Percentiles rank a stretch among this genome's conserved stretches.
Conservation (phyloP, 2,888 invertebrate genomes). For the Lycia hirtaria region DNA sequence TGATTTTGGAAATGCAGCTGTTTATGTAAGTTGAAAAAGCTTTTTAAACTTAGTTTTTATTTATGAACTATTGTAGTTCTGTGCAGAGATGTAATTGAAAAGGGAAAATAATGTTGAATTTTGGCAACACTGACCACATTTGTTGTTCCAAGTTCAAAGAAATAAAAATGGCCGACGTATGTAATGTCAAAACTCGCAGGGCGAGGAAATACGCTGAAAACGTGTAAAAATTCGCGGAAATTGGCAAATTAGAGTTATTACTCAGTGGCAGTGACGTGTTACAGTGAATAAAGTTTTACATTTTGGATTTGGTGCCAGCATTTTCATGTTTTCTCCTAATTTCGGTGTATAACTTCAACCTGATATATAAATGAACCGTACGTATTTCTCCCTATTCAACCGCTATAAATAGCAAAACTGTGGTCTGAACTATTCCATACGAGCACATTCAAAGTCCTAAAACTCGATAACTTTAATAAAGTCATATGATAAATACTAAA, state of each 20-base stretch:
- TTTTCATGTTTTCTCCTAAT: conserved; percentile 55
- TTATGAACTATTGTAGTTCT: not conserved
- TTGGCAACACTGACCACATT: conserved; percentile 67
- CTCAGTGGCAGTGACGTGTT: conserved; percentile 61
- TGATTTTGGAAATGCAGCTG: not conserved
- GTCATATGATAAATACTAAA: not conserved
- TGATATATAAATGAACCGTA: conserved; percentile 75
- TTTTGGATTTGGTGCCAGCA: conserved; percentile 44
- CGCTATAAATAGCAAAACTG: conserved; percentile 16
- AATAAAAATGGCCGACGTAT: conserved; percentile 78
- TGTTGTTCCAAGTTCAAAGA: conserved; percentile 63
- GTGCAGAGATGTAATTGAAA: not conserved
- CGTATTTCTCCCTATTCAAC: conserved; percentile 56
- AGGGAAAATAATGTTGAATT: conserved; percentile 20
- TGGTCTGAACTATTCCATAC: conserved; percentile 14
- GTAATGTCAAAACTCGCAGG: conserved; percentile 76
- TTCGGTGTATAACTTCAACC: conserved; percentile 52
- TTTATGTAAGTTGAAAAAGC: not conserved
- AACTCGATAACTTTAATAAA: not conserved
- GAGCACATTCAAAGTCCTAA: not conserved
- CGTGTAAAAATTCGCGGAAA: conserved; percentile 64
- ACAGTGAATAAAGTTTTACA: conserved; percentile 50
- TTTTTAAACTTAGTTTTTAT: not conserved
- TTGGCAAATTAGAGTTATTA: conserved; percentile 38
- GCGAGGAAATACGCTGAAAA: conserved; percentile 66